Base-by-base conservation (phyloP, 2,888 invertebrate genomes). In the Pollenia angustigena region DNA sequence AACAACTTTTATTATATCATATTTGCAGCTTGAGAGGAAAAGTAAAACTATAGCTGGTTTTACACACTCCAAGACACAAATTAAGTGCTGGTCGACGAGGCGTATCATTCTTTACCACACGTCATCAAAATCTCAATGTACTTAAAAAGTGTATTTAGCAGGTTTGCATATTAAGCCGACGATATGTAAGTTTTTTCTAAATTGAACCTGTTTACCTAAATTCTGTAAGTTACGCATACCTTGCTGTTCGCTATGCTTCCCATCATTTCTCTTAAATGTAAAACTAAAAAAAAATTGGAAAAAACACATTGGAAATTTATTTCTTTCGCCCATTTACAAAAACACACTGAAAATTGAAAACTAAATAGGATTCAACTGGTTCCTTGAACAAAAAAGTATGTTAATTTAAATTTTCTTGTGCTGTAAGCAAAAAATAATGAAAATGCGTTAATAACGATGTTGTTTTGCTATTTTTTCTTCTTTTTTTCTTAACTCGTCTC, bases 351-450 rank as follows among this genome's bases (percentile, higher is more conserved):
- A 52, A 18, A 16, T 18, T 12, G 7, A 66, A 66, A 60, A 40
- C 56, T 44, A 72, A 85, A 78, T 78, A 81, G 66, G 72, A 85
- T 85, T 85, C 60, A 81, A 81, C 81, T 62, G 79, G 79, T 80
- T 82, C 79, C 74, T 75, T 62, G 64, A 79, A 16, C 8, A 66
- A 60, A 81, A 52, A 72, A 48, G 4, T 62, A 62, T 46, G 44
- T 64, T 68, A 68, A 75, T 81, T 48, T 64, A 62, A 64, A 64
- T 52, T 69, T 79, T 52, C 23, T 50, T 58, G 12, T 23, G 18
- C n/a, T 46, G 9, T 54, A 23, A 66, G 0, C 52, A 52, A 48
- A 18, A 44, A 66, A 12, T 16, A 50, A 46, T 58, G 10, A 68
- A 62, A 40, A 60, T 71, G 48, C 71, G 50, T 71, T 71, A 18